A percentile compares a stretch with the other conserved stretches of the same genome.
Evolutionary conservation across 2,888 invertebrate genomes (phyloP).

Genomic region (Papilio elwesi): DNA sequence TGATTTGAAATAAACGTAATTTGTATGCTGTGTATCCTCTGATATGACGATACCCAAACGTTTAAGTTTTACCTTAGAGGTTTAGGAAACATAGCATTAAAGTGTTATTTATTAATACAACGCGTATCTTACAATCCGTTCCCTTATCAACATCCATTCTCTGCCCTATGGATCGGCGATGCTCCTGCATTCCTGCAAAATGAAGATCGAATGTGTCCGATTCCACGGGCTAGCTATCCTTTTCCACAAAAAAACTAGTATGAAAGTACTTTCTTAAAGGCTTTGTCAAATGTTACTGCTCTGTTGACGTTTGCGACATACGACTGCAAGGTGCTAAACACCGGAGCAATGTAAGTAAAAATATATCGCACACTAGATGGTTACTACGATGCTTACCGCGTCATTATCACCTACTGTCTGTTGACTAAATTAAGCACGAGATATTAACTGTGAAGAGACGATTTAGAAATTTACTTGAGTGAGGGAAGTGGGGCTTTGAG

Average conservation of each 20-base stretch:
- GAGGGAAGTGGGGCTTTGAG: too few species aligned
- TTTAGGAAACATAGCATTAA: too few species aligned
- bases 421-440: slow-evolving; percentile 49
- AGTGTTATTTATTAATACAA: too few species aligned
- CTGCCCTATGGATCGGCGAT: too few species aligned
- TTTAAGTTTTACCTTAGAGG: not conserved
- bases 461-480: not conserved
- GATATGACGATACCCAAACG: not conserved
- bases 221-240: too few species aligned
- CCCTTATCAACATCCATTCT: too few species aligned
- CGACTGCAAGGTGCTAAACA: not conserved
- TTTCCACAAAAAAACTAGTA: not conserved
- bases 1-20: not conserved
- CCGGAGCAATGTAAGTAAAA: not conserved
- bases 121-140: too few species aligned
- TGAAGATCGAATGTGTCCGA: too few species aligned
- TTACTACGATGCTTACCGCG: slow-evolving; percentile 41
- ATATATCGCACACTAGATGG: slow-evolving; percentile 9
- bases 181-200: too few species aligned
- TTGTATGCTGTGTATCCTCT: not conserved
- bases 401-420: slow-evolving; percentile 60
- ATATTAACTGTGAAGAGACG: slow-evolving; percentile 44
- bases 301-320: not conserved
- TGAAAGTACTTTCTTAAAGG: too few species aligned
- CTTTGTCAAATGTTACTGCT: not conserved